Base-by-base conservation (phyloP, 2,797 vertebrate species). In the Perodicticus potto region DNA sequence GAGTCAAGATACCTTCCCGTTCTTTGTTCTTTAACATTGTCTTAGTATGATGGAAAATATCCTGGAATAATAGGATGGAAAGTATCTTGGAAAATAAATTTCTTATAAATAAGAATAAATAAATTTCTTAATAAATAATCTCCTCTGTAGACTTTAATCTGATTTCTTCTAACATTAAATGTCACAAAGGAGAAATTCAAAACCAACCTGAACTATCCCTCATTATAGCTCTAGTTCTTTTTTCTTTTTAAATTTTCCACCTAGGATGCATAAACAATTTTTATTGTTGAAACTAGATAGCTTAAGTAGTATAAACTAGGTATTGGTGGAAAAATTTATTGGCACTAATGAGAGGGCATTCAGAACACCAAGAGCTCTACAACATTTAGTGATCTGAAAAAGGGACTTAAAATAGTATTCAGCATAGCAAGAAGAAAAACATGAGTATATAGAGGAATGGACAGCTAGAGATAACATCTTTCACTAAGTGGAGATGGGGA, bases 141-240 rank as follows among this genome's bases (percentile, higher is more conserved):
- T 77, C 17, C 61, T 77, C 23, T 61, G n/a, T 59, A 49, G 25
- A 59, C 8, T 27, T 85, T 59, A 19, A 13, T 49, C 32, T 85
- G 16, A 23, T 70, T 86, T 61, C 32, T 37, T 70, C 40, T 45
- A 23, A 76, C 23, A 84, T n/a, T 49, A 61, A 85, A 61, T 49
- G 34, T 61, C 85, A 20, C 7, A 76, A 7, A 32, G 2, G 37
- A 37, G 25, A 76, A 84, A 55, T 37, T 12, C 19, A 69, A 67
- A 37, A 1, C 19, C 7, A 55, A 4, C 5, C 29, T n/a, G 13
- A 2, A 61, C 77, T 67, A 69, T 2, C 1, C 9, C 2, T 11
- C 13, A 19, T 29, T 37, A 34, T 49, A n/a, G 5, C 12, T 83
- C 29, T 82, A n/a, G 7, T 12, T 76, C 23, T 83, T n/a, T 34